phyloP scores from a whole-genome alignment of 2,888 invertebrate genomes.

The Mellilla xanthometata region DNA sequence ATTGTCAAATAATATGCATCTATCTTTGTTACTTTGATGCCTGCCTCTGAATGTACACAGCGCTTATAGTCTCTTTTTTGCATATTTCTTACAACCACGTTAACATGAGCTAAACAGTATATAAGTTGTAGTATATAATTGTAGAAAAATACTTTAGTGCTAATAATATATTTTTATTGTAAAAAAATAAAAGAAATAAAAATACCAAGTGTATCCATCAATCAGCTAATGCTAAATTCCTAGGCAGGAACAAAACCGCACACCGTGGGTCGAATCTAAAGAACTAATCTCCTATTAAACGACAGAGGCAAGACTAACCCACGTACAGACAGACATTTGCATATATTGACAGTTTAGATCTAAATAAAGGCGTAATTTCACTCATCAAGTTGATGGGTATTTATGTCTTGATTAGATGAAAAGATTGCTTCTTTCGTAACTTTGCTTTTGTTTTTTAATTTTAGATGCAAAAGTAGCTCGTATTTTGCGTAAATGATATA shows the following conservation, averaged over 20 bases:
- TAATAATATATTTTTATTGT: no score
- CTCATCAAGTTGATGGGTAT: conserved; percentile 14
- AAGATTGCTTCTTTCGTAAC: not conserved
- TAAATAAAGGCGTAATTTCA: conserved; percentile 41
- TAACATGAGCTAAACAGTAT: no score
- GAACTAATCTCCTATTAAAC: conserved; percentile 70
- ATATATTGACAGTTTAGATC: conserved; percentile 74
- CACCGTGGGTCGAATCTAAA: conserved; percentile 70
- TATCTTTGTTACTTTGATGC: no score
- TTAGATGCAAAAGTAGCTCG: no score
- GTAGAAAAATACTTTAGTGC: no score
- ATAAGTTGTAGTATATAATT: no score
- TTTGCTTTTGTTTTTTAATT: not conserved
- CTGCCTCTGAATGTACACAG: no score
- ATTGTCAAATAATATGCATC: no score
- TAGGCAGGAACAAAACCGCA: conserved; percentile 56
- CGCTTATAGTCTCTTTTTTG: no score
- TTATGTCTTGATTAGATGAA: not conserved
- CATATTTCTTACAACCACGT: no score
- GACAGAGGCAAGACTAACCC: conserved; percentile 63
- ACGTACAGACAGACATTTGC: conserved; percentile 72
- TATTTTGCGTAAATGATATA: no score
- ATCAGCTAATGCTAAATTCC: conserved; percentile 30
- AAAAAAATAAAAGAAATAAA: no score
- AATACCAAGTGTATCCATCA: not conserved